Evolutionary conservation across 1,140 invertebrate genomes (phyloP).

Genomic region (Coptotermes formosanus): DNA sequence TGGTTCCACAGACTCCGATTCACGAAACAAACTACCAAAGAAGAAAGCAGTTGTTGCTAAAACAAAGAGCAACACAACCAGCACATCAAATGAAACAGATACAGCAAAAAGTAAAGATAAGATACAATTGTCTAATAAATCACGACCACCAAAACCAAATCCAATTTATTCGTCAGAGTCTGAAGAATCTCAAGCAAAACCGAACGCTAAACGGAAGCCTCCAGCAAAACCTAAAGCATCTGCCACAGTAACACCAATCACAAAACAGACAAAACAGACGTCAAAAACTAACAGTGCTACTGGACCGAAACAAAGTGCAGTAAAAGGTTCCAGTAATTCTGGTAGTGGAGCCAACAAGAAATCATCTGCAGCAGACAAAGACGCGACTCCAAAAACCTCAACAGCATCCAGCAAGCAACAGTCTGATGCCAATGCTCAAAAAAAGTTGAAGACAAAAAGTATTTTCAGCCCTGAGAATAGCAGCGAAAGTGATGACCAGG

Average conservation of each 20-base stretch:
- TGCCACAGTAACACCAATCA: slow-evolving; percentile 50
- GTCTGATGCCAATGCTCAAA: slow-evolving; percentile 45
- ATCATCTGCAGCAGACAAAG: slow-evolving; percentile 37
- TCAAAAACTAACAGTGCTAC: slow-evolving; percentile 33
- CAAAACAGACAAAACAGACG: slow-evolving; percentile 37
- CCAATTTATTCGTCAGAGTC: slow-evolving; percentile 42
- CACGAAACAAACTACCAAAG: slow-evolving; percentile 36
- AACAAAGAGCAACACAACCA: slow-evolving; percentile 27
- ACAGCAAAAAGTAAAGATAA: slow-evolving; percentile 38
- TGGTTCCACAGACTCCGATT: slow-evolving; percentile 40
- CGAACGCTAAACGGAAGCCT: slow-evolving; percentile 47
- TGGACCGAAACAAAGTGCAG: slow-evolving; percentile 16
- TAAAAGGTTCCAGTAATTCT: slow-evolving; percentile 23
- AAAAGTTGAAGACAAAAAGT: slow-evolving; percentile 71
- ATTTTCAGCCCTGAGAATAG: slow-evolving; percentile 81
- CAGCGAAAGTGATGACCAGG: slow-evolving; percentile 64
- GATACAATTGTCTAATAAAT: slow-evolving; percentile 27
- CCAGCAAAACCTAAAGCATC: slow-evolving; percentile 57
- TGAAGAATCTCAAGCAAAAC: slow-evolving; percentile 41
- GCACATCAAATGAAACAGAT: slow-evolving; percentile 33
- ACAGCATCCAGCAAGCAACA: slow-evolving; percentile 41
- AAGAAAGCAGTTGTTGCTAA: slow-evolving; percentile 36
- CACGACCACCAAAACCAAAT: slow-evolving; percentile 34
- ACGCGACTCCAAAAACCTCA: slow-evolving; percentile 25
- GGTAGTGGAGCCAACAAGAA: slow-evolving; percentile 31